phyloP scores from a whole-genome alignment of 2,797 vertebrate species.

The Megaceryle alcyon region DNA sequence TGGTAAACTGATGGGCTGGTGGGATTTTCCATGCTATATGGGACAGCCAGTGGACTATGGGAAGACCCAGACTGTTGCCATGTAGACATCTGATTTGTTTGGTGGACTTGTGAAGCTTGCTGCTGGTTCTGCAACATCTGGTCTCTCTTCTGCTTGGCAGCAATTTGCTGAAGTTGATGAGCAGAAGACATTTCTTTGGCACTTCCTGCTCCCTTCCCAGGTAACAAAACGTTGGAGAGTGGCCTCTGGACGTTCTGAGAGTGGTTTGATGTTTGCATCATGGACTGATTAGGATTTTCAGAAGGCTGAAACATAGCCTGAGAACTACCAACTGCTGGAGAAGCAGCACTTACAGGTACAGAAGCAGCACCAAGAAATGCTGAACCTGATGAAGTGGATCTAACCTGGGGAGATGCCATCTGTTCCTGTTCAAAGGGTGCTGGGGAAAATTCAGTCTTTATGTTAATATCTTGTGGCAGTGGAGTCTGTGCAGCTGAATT shows the following conservation, averaged over 20 bases:
- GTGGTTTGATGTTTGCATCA: slow-evolving; percentile 80
- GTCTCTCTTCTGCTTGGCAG: slow-evolving; percentile 92
- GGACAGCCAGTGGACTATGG: slow-evolving; percentile 84
- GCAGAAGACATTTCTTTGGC: slow-evolving; percentile 93
- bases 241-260: slow-evolving; percentile 80
- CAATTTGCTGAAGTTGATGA: slow-evolving; percentile 95
- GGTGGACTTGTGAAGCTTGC: slow-evolving; percentile 81
- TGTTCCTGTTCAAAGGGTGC: slow-evolving; percentile 89
- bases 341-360: slow-evolving; percentile 79
- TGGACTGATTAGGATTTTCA: slow-evolving; percentile 73
- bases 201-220: slow-evolving; percentile 78
- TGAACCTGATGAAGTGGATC: slow-evolving; percentile 85
- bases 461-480: slow-evolving; percentile 84
- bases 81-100: slow-evolving; percentile 80
- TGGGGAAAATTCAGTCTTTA: slow-evolving; percentile 94
- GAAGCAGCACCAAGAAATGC: slow-evolving; percentile 86
- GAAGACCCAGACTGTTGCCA: slow-evolving; percentile 87
- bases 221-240: slow-evolving; percentile 82
- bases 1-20: slow-evolving; percentile 89
- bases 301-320: slow-evolving; percentile 82
- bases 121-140: slow-evolving; percentile 90
- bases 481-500: slow-evolving; percentile 81
- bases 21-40: slow-evolving; percentile 90
- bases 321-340: slow-evolving; percentile 80
- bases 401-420: slow-evolving; percentile 87